Conservation (phyloP, 2,113 vertebrate genomes). For the Poeciliopsis retropinna region DNA sequence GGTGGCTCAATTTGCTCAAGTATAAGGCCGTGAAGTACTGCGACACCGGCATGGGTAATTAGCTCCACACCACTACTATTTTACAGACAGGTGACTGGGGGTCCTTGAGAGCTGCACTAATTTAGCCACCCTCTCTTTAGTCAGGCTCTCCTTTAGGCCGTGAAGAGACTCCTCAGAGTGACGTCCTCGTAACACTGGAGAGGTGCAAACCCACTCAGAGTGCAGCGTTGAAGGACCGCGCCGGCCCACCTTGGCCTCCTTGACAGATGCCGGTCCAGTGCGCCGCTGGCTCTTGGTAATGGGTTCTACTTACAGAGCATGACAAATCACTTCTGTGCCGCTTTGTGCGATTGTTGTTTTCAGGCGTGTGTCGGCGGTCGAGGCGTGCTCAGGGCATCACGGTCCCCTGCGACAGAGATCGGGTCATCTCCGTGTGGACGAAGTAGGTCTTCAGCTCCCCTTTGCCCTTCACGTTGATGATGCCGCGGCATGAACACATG, state of each 20-base stretch:
- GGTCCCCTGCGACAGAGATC: constrained; percentile 91
- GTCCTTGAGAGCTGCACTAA: constrained; percentile 57
- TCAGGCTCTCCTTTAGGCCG: constrained; percentile 56
- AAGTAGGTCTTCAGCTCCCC: constrained; percentile 96
- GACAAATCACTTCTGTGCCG: constrained; percentile 36
- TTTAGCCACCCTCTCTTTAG: constrained; percentile 45
- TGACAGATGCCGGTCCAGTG: constrained; percentile 17
- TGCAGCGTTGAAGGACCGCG: constrained; percentile 31
- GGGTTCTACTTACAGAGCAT: constrained; percentile 46
- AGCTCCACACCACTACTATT: constrained; percentile 58
- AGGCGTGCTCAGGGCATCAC: constrained; percentile 73
- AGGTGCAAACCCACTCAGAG: constrained; percentile 25
- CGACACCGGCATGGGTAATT: constrained; percentile 52
- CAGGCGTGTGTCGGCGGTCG: constrained; percentile 19
- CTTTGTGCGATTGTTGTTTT: constrained; percentile 30
- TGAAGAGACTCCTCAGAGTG: constrained; percentile 44
- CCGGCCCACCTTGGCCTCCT: constrained; percentile 11
- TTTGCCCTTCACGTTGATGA: constrained; percentile 98
- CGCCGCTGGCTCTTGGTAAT: constrained; percentile 47
- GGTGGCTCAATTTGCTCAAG: constrained; percentile 59
- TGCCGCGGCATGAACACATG: constrained; percentile 92
- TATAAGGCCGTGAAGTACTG: constrained; percentile 65
- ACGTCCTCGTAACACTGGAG: constrained; percentile 43
- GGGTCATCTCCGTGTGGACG: constrained; percentile 95
- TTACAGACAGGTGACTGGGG: constrained; percentile 53